Base-by-base conservation (phyloP, 2,797 vertebrate genomes). In the Bradypodion pumilum region DNA sequence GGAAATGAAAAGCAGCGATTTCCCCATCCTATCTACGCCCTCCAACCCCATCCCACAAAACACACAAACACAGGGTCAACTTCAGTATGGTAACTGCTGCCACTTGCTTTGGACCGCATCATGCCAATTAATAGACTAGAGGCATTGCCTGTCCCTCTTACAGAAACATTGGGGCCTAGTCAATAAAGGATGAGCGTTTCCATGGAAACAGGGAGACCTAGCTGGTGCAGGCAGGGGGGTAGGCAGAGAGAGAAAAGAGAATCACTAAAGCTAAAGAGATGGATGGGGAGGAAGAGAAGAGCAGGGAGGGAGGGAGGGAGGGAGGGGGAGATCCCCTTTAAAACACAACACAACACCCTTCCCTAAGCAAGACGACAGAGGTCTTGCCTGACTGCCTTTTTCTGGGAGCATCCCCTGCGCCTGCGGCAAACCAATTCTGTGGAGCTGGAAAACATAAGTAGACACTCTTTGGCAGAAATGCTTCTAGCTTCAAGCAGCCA, bases 101-200 rank as follows among this genome's bases (percentile, higher is more conserved):
- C 2, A 0, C 82, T 72, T n/a, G 15, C 40, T 4, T 1, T 74
- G 77, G 65, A 74, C 78, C 68, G n/a, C 87, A 74, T 72, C 89
- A 62, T 0, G 1, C 92, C 93, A 95, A 95, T 95, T 95, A 95
- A 94, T n/a, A n/a, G n/a, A n/a, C n/a, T n/a, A n/a, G n/a, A 97
- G 95, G 96, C 96, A 97, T 97, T 86, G 52, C 90, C 93, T 49
- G 93, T 97, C 96, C 96, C 97, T 94, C 95, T 97, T 94, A 96
- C 94, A 97, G n/a, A n/a, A n/a, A 97, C 95, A 0, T 80, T 89
- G 89, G 27, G 87, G 93, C 93, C 94, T 93, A 94, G 94, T 96
- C 96, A 87, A 95, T 95, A 93, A 88, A 90, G 10, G 60, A 78
- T 65, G 86, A 90, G 79, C 63, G 96, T 98, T 90, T 94, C 95